These are phyloP conservation scores for Drosophila punjabiensis DNA, from an alignment of 1,140 invertebrate genomes.

Conservation along the genomic window DNA sequence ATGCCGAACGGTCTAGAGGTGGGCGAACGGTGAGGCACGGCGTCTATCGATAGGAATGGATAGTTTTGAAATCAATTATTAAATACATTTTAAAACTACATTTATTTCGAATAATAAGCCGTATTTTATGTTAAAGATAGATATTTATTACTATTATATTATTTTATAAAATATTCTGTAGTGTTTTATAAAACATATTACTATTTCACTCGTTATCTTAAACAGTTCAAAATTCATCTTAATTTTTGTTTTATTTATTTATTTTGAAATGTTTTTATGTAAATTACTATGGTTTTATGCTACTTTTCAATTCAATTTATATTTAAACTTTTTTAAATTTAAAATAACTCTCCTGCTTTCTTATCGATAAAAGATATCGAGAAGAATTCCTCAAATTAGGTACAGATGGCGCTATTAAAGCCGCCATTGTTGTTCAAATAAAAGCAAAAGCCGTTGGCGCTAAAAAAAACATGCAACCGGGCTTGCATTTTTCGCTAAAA, in stretches of 20 bases:
- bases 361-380: background rate
- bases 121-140: background rate
- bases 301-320: background rate
- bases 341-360: background rate
- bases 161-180: too few relatives aligned
- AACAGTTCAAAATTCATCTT: background rate
- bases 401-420: background rate
- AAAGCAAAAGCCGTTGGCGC: slow-evolving; percentile 1
- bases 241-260: background rate
- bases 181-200: too few relatives aligned
- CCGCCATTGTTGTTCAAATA: slow-evolving; percentile 37
- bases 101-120: background rate
- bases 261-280: background rate
- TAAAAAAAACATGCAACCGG: slow-evolving; percentile 14
- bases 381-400: background rate
- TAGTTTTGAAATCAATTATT: too few relatives aligned
- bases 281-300: background rate
- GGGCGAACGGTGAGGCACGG: background rate
- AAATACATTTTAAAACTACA: background rate
- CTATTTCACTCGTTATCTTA: too few relatives aligned
- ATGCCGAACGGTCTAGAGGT: slow-evolving; percentile 5
- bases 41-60: background rate
- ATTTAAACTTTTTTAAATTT: background rate
- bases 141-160: too few relatives aligned
- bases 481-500: slow-evolving; percentile 34